Evolutionary conservation across 2,888 invertebrate genomes (phyloP).

Genomic region (Bembecia ichneumoniformis): DNA sequence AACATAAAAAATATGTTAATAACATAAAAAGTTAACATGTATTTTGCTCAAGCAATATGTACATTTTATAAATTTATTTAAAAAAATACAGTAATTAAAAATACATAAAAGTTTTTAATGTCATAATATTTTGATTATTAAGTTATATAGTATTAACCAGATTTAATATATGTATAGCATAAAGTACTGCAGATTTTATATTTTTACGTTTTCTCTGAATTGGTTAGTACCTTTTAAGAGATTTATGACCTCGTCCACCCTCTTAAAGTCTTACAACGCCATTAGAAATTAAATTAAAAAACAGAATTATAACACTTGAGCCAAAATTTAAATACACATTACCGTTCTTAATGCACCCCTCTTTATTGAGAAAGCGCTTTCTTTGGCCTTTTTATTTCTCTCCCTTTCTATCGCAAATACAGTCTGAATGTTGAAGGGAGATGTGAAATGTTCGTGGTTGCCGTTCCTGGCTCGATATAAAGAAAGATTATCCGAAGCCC

Average conservation of each 20-base stretch:
- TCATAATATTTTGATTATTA: no score
- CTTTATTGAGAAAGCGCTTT: slow-evolving; percentile 65
- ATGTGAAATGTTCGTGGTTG: slow-evolving; percentile 35
- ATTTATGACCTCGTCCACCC: slow-evolving; percentile 26
- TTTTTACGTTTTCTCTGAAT: not conserved
- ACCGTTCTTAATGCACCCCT: slow-evolving; percentile 53
- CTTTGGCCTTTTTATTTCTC: slow-evolving; percentile 33
- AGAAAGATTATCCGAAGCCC: slow-evolving; percentile 74
- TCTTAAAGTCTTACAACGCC: slow-evolving; percentile 36
- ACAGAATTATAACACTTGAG: slow-evolving; percentile 68
- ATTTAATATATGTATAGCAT: no score
- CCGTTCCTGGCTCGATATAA: slow-evolving; percentile 65
- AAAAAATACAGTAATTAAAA: no score
- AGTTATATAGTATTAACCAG: no score
- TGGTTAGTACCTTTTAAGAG: not conserved
- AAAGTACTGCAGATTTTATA: no score
- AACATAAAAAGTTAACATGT: no score
- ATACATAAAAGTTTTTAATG: no score
- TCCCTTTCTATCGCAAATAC: slow-evolving; percentile 24
- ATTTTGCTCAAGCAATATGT: no score
- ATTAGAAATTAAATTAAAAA: slow-evolving; percentile 72
- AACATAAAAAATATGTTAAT: no score
- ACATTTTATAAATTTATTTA: no score
- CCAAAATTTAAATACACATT: slow-evolving; percentile 71
- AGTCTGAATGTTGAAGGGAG: slow-evolving; percentile 24